Conservation (phyloP, 2,888 invertebrate genomes). For the Cryptocheilus praepositus region DNA sequence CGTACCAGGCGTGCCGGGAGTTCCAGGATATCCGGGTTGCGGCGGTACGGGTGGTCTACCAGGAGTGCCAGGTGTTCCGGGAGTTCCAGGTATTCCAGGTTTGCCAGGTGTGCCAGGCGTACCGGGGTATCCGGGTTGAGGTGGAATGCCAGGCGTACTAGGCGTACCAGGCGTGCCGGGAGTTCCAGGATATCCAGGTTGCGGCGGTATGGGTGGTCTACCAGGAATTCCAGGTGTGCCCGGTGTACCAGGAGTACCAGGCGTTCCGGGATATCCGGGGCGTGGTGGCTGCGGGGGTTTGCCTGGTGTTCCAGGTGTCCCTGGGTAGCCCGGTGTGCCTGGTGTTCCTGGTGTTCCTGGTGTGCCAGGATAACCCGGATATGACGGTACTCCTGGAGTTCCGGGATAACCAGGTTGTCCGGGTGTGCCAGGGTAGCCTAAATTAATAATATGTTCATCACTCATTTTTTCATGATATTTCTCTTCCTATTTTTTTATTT, state of each 20-base stretch:
- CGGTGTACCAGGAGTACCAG: constrained; percentile 55
- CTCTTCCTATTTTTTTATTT: too few relatives aligned
- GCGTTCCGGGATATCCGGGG: constrained; percentile 47
- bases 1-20: constrained; percentile 33
- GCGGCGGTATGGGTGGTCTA: constrained; percentile 43
- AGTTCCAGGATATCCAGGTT: constrained; percentile 57
- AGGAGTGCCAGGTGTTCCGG: constrained; percentile 51
- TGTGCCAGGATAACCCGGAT: constrained; percentile 25
- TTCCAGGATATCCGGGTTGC: constrained; percentile 26
- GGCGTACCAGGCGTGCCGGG: constrained; percentile 45
- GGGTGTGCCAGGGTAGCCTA: constrained; percentile 53
- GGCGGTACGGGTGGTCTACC: constrained; percentile 60
- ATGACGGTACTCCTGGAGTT: constrained; percentile 42
- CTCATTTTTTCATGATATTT: too few relatives aligned
- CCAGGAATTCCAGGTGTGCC: constrained; percentile 29
- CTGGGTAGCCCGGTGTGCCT: constrained; percentile 55
- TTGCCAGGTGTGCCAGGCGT: constrained; percentile 55
- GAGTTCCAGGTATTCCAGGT: constrained; percentile 63
- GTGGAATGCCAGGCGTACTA: constrained; percentile 40
- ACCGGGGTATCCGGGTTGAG: constrained; percentile 44
- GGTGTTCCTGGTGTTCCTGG: constrained; percentile 56
- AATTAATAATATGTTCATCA: background rate
- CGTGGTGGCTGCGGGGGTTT: constrained; percentile 28
- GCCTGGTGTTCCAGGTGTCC: constrained; percentile 49
- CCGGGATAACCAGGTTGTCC: constrained; percentile 53